Evolutionary conservation across 2,888 invertebrate genomes (phyloP).

Genomic region (Drosophila tanythrix): DNA sequence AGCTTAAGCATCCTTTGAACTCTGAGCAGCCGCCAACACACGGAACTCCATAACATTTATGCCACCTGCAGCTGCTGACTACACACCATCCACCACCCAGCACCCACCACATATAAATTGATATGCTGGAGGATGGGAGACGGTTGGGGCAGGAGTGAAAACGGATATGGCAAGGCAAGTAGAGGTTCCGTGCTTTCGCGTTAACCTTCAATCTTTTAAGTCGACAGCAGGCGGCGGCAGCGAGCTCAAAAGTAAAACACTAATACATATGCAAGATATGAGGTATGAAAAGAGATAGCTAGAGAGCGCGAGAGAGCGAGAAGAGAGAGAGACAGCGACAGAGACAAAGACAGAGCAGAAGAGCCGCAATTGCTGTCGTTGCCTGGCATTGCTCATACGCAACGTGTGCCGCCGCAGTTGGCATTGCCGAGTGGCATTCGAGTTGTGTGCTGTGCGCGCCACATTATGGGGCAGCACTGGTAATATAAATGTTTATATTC

Average conservation of each 20-base stretch:
- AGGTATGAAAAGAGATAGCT: constrained; percentile 30
- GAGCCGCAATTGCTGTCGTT: constrained; percentile 12
- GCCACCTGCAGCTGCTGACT: constrained; percentile 68
- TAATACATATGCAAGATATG: constrained; percentile 20
- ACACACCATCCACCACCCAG: background rate
- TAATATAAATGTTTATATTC: constrained; percentile 81
- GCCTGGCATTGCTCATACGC: constrained; percentile 67
- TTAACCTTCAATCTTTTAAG: constrained; percentile 77
- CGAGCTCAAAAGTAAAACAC: constrained; percentile 66
- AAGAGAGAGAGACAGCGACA: constrained; percentile 4
- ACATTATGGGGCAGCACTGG: constrained; percentile 73
- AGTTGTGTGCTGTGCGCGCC: constrained; percentile 40
- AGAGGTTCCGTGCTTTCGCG: constrained; percentile 36
- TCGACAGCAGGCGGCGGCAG: constrained; percentile 35
- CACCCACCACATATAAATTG: background rate
- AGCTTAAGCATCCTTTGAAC: constrained; percentile 55
- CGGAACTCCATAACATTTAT: constrained; percentile 59
- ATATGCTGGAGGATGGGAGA: background rate
- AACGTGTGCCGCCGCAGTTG: constrained; percentile 38
- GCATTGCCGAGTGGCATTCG: constrained; percentile 24
- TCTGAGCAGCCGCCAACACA: constrained; percentile 26
- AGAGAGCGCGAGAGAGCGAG: background rate
- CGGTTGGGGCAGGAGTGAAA: background rate
- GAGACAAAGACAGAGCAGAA: background rate
- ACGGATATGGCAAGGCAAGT: constrained; percentile 34